Evolutionary conservation across 2,113 vertebrate genomes (phyloP), one percentile per base, ranked within the genome.

Genomic region (Strix uralensis): DNA sequence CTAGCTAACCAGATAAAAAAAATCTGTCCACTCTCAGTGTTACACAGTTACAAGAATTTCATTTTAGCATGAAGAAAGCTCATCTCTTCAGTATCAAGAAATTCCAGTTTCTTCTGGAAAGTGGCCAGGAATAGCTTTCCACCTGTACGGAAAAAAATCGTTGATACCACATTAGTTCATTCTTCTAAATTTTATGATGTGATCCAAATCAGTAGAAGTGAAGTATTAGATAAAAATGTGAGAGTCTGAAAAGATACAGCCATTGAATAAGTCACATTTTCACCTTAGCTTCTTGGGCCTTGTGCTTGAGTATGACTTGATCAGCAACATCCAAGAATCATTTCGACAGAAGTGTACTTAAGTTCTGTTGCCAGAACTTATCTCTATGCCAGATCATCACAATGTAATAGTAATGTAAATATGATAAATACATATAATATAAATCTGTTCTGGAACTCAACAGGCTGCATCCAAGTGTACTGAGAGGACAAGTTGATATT

Each of bases 401-500:
- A 9, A 27, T 42, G 8, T 23, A 69, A 78, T 9, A 62, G 9
- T 30, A 42, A 36, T 51, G 38, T 27, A 88, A 94, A 79, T n/a
- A 59, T 18, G 9, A 55, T 25, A 54, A 59, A 86, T 29, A 21
- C 2, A 16, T 23, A 72, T 15, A 8, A 29, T 49, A 54, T 15
- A 69, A 38, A 54, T 27, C 10, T 52, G 3, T 81, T 54, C 54
- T 67, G 7, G 2, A 11, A 77, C 16, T 6, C 40, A 78, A 18
- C 2, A 72, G 40, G 7, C 36, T 77, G 34, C 9, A 51, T 57
- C 27, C 6, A 75, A 75, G n/a, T 6, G 22, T 26, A 10, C 10
- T 0, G 1, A 81, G 58, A 81, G 52, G 62, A 46, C 5, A 1
- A 1, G 7, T 0, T 30, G 30, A 16, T 15, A 5, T 20, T 81